These are phyloP conservation scores for Mus spicilegus DNA, from an alignment of 2,113 vertebrate genomes.

Conservation along the genomic window DNA sequence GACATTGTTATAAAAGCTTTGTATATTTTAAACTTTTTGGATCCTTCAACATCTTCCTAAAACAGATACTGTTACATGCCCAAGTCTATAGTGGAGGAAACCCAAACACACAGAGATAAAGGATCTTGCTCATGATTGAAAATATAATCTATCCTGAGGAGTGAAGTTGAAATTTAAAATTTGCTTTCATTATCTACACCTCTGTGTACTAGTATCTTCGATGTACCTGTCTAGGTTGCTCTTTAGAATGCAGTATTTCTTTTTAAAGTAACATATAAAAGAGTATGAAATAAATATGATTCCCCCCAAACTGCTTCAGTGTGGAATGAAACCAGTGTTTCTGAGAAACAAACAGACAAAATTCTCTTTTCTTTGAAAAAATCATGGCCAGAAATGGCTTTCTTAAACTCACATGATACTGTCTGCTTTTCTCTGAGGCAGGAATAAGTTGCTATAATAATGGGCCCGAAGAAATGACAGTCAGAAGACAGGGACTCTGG, in stretches of 20 bases:
- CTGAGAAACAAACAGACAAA: not conserved
- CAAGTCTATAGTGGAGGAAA: not conserved
- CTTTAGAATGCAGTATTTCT: not conserved
- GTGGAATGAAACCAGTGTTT: not conserved
- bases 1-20: not conserved
- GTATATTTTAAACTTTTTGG: not conserved
- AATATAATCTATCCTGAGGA: not conserved
- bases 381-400: not conserved
- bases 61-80: not conserved
- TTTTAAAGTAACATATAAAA: not conserved
- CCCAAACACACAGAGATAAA: not conserved
- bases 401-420: not conserved
- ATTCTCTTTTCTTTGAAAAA: not conserved
- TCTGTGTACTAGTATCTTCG: not conserved
- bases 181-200: not conserved
- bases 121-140: not conserved
- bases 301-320: not conserved
- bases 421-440: not conserved
- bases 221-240: not conserved
- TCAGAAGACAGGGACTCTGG: slow-evolving; percentile 25
- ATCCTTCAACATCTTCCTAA: not conserved
- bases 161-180: slow-evolving; percentile 6
- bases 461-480: not conserved
- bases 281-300: not conserved
- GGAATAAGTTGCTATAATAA: not conserved